Conservation (phyloP, 2,797 vertebrate genomes). For the Ara ararauna region DNA sequence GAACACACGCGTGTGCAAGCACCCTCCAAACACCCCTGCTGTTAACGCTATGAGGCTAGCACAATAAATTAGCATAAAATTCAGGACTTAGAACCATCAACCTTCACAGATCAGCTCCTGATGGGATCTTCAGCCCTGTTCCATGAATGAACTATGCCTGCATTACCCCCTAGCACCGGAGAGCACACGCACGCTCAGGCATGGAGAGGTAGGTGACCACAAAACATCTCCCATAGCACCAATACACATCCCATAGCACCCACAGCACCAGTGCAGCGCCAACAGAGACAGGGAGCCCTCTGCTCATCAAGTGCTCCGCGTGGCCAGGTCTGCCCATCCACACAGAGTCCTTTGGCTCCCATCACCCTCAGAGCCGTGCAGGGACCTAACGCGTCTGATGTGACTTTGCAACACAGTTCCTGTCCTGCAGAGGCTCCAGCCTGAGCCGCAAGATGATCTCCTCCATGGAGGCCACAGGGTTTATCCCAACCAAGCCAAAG, state of each 20-base stretch:
- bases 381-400: accelerated
- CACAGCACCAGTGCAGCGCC: accelerated
- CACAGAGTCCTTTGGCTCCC: neutral
- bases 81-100: neutral
- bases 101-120: too few relatives aligned
- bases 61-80: accelerated
- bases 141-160: accelerated
- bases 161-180: accelerated
- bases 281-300: neutral
- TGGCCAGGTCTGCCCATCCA: neutral
- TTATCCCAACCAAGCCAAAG: neutral
- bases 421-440: accelerated
- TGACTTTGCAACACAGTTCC: neutral
- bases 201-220: accelerated
- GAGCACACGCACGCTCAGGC: accelerated
- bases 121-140: neutral
- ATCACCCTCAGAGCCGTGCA: accelerated
- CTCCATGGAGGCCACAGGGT: neutral
- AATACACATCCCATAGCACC: neutral
- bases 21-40: accelerated
- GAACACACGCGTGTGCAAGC: accelerated
- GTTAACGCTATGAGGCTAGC: accelerated
- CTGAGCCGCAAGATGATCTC: neutral
- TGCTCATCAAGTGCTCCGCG: neutral
- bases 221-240: neutral